phyloP scores from a whole-genome alignment of 2,888 invertebrate genomes.

The Caenorhabditis imperialis region DNA sequence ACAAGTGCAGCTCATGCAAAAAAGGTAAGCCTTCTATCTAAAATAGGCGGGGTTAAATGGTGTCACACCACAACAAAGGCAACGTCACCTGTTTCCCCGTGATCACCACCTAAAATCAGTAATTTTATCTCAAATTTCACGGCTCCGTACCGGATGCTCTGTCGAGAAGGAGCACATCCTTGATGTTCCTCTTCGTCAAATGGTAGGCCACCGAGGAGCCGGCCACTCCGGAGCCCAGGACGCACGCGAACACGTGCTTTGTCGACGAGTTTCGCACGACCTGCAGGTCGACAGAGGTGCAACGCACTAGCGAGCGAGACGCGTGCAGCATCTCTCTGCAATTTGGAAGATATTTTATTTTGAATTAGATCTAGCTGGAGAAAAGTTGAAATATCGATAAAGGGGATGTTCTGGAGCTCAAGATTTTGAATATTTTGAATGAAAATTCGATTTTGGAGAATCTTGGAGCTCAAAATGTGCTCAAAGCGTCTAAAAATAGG shows the following conservation, averaged over 20 bases:
- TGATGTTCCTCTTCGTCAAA: conserved; percentile 78
- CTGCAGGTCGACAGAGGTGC: conserved; percentile 19
- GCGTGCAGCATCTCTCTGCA: conserved; percentile 51
- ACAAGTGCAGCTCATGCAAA: too few relatives aligned
- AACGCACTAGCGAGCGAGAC: conserved; percentile 38
- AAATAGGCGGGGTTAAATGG: too few relatives aligned
- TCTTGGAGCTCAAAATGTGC: too few relatives aligned
- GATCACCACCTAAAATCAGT: conserved; percentile 16
- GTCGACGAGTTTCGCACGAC: conserved; percentile 35
- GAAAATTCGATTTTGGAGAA: too few relatives aligned
- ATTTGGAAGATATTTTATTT: too few relatives aligned
- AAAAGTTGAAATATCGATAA: too few relatives aligned
- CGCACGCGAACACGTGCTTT: conserved; percentile 67
- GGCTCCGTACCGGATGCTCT: conserved; percentile 61
- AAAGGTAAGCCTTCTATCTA: too few relatives aligned
- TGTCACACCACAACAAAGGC: conserved; percentile 25
- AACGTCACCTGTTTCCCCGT: conserved; percentile 30
- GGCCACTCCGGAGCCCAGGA: conserved; percentile 80
- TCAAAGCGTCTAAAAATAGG: too few relatives aligned
- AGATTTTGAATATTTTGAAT: too few relatives aligned
- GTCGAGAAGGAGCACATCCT: conserved; percentile 71
- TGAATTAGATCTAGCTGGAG: too few relatives aligned
- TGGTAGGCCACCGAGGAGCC: conserved; percentile 80
- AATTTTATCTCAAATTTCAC: neutral
- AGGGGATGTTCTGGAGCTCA: too few relatives aligned